phyloP scores from a whole-genome alignment of 2,113 vertebrate genomes.

The Egretta garzetta region DNA sequence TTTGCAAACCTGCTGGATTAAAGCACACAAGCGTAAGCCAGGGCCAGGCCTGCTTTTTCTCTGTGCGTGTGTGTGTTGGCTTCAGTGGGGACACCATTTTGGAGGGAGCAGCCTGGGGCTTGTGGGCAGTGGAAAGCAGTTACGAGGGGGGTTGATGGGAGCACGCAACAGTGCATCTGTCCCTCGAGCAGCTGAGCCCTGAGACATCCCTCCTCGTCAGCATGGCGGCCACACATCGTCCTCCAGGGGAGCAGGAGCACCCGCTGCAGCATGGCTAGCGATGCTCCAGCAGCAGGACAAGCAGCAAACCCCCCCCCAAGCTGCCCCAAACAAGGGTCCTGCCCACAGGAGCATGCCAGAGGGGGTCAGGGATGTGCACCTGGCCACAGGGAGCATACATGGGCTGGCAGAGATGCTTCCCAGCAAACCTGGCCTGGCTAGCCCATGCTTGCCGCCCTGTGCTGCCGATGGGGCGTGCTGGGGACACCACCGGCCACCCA shows the following conservation, averaged over 20 bases:
- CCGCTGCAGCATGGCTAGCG: neutral
- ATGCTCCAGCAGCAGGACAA: neutral
- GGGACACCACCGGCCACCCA: neutral
- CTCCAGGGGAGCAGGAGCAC: neutral
- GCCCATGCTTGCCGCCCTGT: neutral
- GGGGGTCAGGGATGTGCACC: fast-evolving
- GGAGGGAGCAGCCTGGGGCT: neutral
- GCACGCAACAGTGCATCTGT: fast-evolving
- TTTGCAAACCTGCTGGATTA: fast-evolving
- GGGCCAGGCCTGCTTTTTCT: neutral
- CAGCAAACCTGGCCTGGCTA: fast-evolving
- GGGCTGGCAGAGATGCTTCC: neutral
- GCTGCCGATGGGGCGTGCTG: neutral
- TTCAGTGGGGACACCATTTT: fast-evolving
- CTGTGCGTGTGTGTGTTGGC: no score
- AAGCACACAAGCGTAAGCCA: fast-evolving
- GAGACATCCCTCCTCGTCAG: fast-evolving
- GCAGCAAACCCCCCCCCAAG: neutral
- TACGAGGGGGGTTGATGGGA: neutral
- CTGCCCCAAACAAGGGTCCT: neutral
- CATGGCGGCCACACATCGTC: fast-evolving
- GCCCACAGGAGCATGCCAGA: fast-evolving
- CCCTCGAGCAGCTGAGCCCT: neutral
- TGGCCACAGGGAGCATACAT: fast-evolving
- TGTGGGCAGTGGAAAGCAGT: neutral